phyloP scores from a whole-genome alignment of 2,113 vertebrate genomes.

The Coturnix japonica region DNA sequence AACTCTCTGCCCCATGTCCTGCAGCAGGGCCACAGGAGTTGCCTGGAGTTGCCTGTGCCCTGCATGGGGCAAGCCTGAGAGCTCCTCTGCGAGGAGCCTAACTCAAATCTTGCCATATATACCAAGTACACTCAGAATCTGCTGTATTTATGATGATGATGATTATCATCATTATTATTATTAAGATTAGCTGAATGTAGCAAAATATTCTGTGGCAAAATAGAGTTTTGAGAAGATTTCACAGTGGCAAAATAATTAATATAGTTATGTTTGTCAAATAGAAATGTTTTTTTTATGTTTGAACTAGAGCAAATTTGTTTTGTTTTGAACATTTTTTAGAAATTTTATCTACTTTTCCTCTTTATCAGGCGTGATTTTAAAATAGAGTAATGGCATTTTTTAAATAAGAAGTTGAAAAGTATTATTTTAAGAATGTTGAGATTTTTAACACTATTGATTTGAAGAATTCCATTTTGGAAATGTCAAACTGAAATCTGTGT shows the following conservation, averaged over 20 bases:
- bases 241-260: background rate
- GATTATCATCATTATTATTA: background rate
- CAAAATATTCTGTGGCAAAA: background rate
- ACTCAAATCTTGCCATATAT: background rate
- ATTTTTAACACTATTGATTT: background rate
- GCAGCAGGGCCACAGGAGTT: fast-evolving
- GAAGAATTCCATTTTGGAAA: background rate
- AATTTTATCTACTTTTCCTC: background rate
- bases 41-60: background rate
- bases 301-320: background rate
- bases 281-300: background rate
- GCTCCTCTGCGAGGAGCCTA: too few species aligned
- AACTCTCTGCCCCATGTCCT: too few species aligned
- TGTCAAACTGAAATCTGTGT: background rate
- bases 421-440: background rate
- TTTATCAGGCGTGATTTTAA: background rate
- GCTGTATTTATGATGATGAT: background rate
- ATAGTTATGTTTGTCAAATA: background rate
- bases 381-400: background rate
- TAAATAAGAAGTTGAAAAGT: background rate
- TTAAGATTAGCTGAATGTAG: background rate
- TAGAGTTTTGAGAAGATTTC: background rate
- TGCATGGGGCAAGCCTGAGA: fast-evolving
- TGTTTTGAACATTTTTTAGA: background rate
- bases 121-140: background rate